These are phyloP conservation scores for Enteromius trimaculatus DNA, from an alignment of 2,797 vertebrate species.

Conservation along the genomic window DNA sequence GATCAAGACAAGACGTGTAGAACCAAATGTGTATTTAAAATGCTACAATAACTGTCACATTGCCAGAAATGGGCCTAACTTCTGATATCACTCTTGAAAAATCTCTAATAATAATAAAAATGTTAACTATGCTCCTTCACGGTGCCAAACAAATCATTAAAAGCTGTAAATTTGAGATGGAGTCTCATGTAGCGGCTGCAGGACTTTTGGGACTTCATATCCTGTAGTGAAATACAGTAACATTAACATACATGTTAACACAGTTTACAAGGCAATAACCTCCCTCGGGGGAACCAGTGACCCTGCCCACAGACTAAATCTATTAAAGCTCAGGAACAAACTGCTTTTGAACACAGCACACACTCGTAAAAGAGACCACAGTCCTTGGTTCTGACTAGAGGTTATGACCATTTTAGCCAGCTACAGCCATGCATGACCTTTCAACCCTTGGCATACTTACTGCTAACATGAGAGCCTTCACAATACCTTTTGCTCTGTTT, in stretches of 20 bases:
- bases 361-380: slow-evolving; percentile 30
- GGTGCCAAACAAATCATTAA: slow-evolving; percentile 39
- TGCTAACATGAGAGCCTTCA: background rate
- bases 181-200: slow-evolving; percentile 33
- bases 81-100: slow-evolving; percentile 38
- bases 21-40: slow-evolving; percentile 13
- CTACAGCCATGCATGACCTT: slow-evolving; percentile 29
- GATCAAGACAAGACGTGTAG: background rate
- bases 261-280: slow-evolving; percentile 70
- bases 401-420: slow-evolving; percentile 16
- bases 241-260: slow-evolving; percentile 67
- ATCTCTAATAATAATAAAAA: slow-evolving; percentile 42
- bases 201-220: slow-evolving; percentile 59
- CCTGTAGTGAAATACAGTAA: slow-evolving; percentile 54
- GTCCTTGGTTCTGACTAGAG: slow-evolving; percentile 18
- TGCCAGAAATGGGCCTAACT: slow-evolving; percentile 20
- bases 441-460: background rate
- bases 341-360: slow-evolving; percentile 43
- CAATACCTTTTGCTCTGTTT: slow-evolving; percentile 25
- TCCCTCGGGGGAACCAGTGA: slow-evolving; percentile 64
- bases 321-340: slow-evolving; percentile 58
- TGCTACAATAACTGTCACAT: background rate
- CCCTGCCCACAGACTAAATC: slow-evolving; percentile 66
- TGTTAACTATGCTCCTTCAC: background rate
- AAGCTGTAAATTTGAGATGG: slow-evolving; percentile 28